Percentiles rank a stretch among this genome's conserved stretches.
Conservation (phyloP, 2,888 invertebrate genomes). For the Protophormia terraenovae region DNA sequence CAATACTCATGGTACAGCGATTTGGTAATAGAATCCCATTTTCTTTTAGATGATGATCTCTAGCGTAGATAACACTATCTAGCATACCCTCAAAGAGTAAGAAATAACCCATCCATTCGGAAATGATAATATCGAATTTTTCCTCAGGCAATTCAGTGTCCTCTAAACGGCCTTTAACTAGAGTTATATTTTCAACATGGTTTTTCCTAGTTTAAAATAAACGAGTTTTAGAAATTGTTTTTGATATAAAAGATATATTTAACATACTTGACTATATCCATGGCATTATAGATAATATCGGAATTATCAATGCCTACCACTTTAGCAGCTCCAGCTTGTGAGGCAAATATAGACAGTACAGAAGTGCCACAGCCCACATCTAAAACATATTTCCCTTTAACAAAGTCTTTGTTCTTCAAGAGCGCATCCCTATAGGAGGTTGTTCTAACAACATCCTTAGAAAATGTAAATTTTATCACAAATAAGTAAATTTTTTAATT, state of each 20-base stretch:
- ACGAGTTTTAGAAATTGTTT: not conserved
- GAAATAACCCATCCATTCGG: slow-evolving; percentile 99
- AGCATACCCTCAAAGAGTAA: slow-evolving; percentile 98
- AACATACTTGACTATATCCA: slow-evolving; percentile 92
- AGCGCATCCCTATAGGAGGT: slow-evolving; percentile 93
- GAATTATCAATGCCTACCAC: slow-evolving; percentile 98
- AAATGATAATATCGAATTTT: slow-evolving; percentile 94
- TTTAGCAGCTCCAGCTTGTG: slow-evolving; percentile 93
- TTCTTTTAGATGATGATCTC: slow-evolving; percentile 89
- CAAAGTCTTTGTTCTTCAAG: slow-evolving; percentile 86
- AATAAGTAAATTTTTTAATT: slow-evolving; percentile 2
- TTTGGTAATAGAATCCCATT: slow-evolving; percentile 92
- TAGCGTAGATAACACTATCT: slow-evolving; percentile 94
- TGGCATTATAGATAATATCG: slow-evolving; percentile 96
- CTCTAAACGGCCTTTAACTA: slow-evolving; percentile 93
- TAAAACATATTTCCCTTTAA: slow-evolving; percentile 89
- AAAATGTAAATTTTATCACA: slow-evolving; percentile 23
- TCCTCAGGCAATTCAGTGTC: slow-evolving; percentile 88
- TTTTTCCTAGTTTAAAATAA: slow-evolving; percentile 76
- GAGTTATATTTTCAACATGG: slow-evolving; percentile 84
- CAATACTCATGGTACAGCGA: slow-evolving; percentile 90
- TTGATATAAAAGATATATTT: too few species aligned
- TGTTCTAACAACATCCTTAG: slow-evolving; percentile 90
- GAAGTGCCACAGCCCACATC: slow-evolving; percentile 99
- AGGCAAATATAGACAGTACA: slow-evolving; percentile 98